Base-by-base conservation (phyloP, 2,888 invertebrate genomes). In the Pterostichus niger region DNA sequence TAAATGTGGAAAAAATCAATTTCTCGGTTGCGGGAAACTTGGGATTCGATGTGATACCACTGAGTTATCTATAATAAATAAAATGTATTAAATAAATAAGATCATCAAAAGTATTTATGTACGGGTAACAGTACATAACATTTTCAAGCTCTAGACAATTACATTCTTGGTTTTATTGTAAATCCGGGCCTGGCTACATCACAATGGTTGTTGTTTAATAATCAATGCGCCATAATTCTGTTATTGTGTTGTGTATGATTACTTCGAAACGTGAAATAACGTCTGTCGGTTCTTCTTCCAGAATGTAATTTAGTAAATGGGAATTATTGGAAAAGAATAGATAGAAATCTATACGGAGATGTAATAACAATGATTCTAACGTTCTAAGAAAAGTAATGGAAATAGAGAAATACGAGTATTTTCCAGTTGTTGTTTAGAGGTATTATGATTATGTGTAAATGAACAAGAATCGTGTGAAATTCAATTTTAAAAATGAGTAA, bases 221-320 rank as follows among this genome's bases (percentile, higher is more conserved):
- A 71, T 71, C 68, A 71, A 71, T 71, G 68, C 68, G 44, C 44
- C 44, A 71, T 71, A 71, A 71, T 71, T 71, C 68, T 71, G 44
- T 71, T 71, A 71, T 71, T 71, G 68, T 71, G 40, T 71, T 71
- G 68, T 71, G 40, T 44, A 40, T 71, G 40, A 71, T 71, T 71
- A 71, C 68, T 17, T 6, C 17, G 68, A 40, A 71, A 71, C 44
- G 68, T 40, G 44, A 44, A 71, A 71, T 71, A 71, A 71, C 44
- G 40, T 56, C 40, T 33, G 64, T 11, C 64, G 64, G 64, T 71
- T 56, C 68, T 71, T 71, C 40, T 44, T 40, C 68, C 35, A 64
- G 68, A 71, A 56, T 40, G 68, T 44, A 71, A 71, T 71, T 71
- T 71, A 71, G 40, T 71, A 71, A 71, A 71, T 44, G 68, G 68